Evolutionary conservation across 2,888 invertebrate species (phyloP), one percentile per base, ranked within the genome.

Genomic region (Tiliacea citrago): DNA sequence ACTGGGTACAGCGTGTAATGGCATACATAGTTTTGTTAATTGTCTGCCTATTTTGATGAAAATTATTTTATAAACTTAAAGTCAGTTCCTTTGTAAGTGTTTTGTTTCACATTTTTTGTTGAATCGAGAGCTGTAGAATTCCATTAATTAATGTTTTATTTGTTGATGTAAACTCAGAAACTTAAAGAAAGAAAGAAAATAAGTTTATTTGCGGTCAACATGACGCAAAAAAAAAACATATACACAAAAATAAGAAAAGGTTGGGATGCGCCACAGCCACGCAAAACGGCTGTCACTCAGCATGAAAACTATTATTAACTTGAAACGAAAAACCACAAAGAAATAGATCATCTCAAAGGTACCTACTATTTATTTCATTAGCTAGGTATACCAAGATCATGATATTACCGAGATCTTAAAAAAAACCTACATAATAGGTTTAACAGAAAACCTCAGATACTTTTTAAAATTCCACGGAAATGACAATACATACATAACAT

Each of bases 21-120:
- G 29, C n/a, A 42, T 67, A 42, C 29, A n/a, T 60, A 68, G 47
- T 82, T 77, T 24, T n/a, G 57, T 49, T 55, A 63, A 63, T 82
- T 58, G n/a, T 29, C 35, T 39, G n/a, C 39, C 35, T n/a, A 16
- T 51, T 80, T 62, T 42, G 42, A 62, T 29, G 18, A 0, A 12
- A 45, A 45, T 35, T 58, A 49, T 79, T 57, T 51, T 21, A 29
- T 29, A 29, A 29, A 29, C 29, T 29, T 3, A 29, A 8, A 1
- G 13, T 63, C 45, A 1, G n/a, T 29, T 75, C 2, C 1, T 63
- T 62, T 73, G 49, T 73, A 55, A 9, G 24, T 12, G 0, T n/a
- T 42, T 18, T 13, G 45, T 53, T 74, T 18, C 29, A 39, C 5
- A 39, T 39, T 39, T 39, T 39, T 5, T 6, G 21, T 4, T 63